Evolutionary conservation across 2,113 vertebrate genomes (phyloP).

Genomic region (Mellivora capensis): DNA sequence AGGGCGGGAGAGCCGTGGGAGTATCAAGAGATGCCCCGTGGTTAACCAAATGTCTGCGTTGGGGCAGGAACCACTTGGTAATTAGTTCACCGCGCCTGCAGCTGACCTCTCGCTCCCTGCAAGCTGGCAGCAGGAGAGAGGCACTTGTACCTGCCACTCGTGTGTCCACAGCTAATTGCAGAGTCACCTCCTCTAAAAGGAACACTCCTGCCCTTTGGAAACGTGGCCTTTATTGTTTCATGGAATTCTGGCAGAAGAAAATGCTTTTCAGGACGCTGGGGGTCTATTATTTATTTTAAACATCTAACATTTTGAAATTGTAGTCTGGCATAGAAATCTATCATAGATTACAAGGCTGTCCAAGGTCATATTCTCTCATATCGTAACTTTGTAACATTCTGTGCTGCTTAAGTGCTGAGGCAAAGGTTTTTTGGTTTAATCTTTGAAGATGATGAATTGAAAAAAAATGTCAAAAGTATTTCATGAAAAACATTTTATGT

Average conservation of each 20-base stretch:
- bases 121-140: background rate
- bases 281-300: slow-evolving; percentile 59
- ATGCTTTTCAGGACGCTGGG: background rate
- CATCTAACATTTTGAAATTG: slow-evolving; percentile 31
- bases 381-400: slow-evolving; percentile 63
- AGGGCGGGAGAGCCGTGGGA: background rate
- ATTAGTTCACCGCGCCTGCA: background rate
- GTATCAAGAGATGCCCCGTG: background rate
- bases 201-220: slow-evolving; percentile 5
- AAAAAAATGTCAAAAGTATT: slow-evolving; percentile 65
- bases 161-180: background rate
- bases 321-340: slow-evolving; percentile 25
- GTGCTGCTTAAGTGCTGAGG: slow-evolving; percentile 37
- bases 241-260: slow-evolving; percentile 35
- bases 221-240: slow-evolving; percentile 8
- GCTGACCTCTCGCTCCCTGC: background rate
- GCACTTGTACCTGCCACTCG: background rate
- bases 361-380: slow-evolving; percentile 41
- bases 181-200: slow-evolving; percentile 4
- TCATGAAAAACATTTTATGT: slow-evolving; percentile 59
- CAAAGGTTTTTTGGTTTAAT: slow-evolving; percentile 58
- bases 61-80: background rate
- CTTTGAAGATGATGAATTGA: slow-evolving; percentile 63
- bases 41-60: slow-evolving; percentile 32
- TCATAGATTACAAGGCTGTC: slow-evolving; percentile 53